Base-by-base conservation (phyloP, 2,888 invertebrate species). In the Drosophila mayaguana region DNA sequence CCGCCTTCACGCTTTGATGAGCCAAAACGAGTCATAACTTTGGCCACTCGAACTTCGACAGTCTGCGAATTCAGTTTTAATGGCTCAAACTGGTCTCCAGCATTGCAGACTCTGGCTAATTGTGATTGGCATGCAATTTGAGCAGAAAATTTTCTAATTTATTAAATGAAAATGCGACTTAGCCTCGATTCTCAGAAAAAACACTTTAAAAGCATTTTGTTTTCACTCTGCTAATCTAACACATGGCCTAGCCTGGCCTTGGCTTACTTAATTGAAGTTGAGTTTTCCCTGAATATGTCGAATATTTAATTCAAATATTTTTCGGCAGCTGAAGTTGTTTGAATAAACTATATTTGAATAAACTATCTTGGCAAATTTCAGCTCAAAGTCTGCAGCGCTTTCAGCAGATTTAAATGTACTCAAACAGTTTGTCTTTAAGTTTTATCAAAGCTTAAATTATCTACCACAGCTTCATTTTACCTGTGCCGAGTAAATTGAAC, bases 1-100 rank as follows among this genome's bases (percentile, higher is more conserved):
- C 22, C 32, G 43, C 4, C 22, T 57, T 36, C 6, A 28, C 16
- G 14, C 57, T 60, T 67, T 46, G 51, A 53, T 50, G 43, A 25
- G n/a, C 25, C 8, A 50, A 45, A 11, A 11, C 20, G 55, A 22
- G n/a, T 22, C 42, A 56, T 54, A 32, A n/a, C 6, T 12, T 2
- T 2, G 28, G 20, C 28, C 34, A 42, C 22, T 18, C 48, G 20
- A 38, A 18, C 54, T 55, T 25, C 2, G 42, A 55, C 34, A 18
- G 25, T 28, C 46, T 28, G 25, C 25, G 5, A 48, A n/a, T 25
- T 25, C 9, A 16, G n/a, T 16, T 32, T 53, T 38, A 38, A 22
- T 12, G n/a, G 40, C 50, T 18, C 6, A 28, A 54, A 42, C 42
- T 32, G 18, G 43, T 34, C 34, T 14, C 14, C 20, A 16, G 14